Base-by-base conservation (phyloP, 2,888 invertebrate species). In the Mallateleia sp. region DNA sequence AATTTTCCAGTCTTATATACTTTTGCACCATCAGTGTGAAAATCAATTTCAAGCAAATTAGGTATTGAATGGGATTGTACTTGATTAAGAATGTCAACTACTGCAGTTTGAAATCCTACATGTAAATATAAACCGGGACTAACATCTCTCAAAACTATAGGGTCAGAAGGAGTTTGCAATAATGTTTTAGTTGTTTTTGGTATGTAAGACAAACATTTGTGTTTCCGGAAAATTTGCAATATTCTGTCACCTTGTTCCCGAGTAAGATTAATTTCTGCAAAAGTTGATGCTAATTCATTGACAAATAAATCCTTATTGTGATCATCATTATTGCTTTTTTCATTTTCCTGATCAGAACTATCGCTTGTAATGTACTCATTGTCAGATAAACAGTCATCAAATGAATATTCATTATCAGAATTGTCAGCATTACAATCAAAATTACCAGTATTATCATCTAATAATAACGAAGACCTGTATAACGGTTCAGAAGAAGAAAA, bases 21-120 rank as follows among this genome's bases (percentile, higher is more conserved):
- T 58, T 58, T 58, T 58, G 64, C 64, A 47, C 64, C 64, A 66
- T 66, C 47, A 15, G 66, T 66, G 42, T 66, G 25, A 47, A 64
- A 64, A 45, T 64, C 64, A n/a, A 66, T 25, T 50, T 47, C 66
- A 47, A 47, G 45, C 1, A 6, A 25, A 18, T 15, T 15, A 32
- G 66, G 66, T 25, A 66, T 66, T n/a, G n/a, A n/a, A n/a, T n/a
- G n/a, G n/a, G n/a, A 28, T 8, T 66, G 6, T 18, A 11, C 6
- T 47, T 20, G 4, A 4, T 18, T 34, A 52, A 69, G 52, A 69
- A 69, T 69, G 32, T 69, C 11, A 6, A 38, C 7, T 32, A 69
- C 4, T 34, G 69, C n/a, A 32, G 2, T 9, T 22, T 52, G 18
- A 22, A 69, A 69, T 32, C 69, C 52, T 18, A 69, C 38, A 69